Evolutionary conservation across 2,888 invertebrate genomes (phyloP).

Genomic region (Hymenopus coronatus): DNA sequence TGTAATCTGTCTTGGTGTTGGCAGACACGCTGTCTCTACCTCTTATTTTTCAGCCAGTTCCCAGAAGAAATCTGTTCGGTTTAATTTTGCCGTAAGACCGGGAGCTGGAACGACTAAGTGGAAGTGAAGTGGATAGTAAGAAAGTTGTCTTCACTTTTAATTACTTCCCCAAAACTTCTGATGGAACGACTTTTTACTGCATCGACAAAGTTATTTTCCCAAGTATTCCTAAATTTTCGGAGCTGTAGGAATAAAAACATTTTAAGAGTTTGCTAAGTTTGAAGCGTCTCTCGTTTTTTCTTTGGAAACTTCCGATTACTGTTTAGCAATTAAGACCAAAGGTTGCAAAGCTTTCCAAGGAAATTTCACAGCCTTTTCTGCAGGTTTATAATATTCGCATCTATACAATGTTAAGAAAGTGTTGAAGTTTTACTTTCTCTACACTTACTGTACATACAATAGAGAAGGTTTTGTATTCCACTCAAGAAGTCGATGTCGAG

Average conservation of each 20-base stretch:
- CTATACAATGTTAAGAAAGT: no score
- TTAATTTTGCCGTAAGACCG: not conserved
- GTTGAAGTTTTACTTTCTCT: no score
- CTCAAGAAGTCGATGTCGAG: no score
- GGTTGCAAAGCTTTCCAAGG: not conserved
- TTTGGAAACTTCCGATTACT: not conserved
- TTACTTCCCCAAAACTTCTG: not conserved
- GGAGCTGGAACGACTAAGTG: not conserved
- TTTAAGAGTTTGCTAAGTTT: not conserved
- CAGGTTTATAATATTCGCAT: not conserved
- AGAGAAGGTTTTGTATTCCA: no score
- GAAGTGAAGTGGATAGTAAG: not conserved
- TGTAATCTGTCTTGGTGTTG: not conserved
- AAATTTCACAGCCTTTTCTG: not conserved
- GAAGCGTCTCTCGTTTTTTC: not conserved
- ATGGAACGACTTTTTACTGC: not conserved
- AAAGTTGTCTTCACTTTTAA: not conserved
- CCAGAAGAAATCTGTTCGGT: not conserved
- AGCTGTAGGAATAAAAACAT: not conserved
- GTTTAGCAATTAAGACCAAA: not conserved
- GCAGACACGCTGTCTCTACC: not conserved
- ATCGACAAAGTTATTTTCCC: not conserved
- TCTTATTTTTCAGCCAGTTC: not conserved
- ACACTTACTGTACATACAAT: no score
- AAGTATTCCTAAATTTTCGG: not conserved